These are phyloP conservation scores for Campylomormyrus tamandua DNA, from an alignment of 2,113 vertebrate genomes.

Conservation along the genomic window DNA sequence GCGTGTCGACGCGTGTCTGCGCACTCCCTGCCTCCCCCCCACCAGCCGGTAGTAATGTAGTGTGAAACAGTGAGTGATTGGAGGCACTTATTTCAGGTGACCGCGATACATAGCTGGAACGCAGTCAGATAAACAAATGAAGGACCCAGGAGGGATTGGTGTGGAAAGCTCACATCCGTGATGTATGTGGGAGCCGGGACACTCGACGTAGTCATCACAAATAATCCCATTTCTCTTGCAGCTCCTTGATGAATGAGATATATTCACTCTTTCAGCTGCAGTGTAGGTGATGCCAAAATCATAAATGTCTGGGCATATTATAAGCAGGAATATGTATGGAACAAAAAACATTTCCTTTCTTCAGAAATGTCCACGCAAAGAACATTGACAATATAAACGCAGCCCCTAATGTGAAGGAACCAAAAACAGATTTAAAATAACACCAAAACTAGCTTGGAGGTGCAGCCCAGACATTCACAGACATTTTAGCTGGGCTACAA, in stretches of 20 bases:
- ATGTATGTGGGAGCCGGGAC: background rate
- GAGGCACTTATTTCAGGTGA: background rate
- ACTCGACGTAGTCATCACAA: background rate
- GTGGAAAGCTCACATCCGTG: background rate
- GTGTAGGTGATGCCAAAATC: background rate
- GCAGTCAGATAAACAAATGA: slow-evolving; percentile 1
- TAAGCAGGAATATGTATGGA: background rate
- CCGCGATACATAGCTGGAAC: background rate
- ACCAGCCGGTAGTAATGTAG: slow-evolving; percentile 4
- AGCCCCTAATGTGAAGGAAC: background rate
- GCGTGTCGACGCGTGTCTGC: background rate
- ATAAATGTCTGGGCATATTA: background rate
- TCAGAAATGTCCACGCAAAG: background rate
- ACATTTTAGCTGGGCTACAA: background rate
- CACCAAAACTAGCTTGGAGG: background rate
- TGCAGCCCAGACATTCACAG: background rate
- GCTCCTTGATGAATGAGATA: background rate
- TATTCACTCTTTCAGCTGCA: background rate
- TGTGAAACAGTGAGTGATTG: slow-evolving; percentile 8
- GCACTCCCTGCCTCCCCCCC: background rate
- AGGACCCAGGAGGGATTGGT: background rate
- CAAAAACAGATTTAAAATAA: background rate
- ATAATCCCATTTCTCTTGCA: background rate
- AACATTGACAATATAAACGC: background rate
- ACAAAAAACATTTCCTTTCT: background rate